Evolutionary conservation across 2,797 vertebrate species (phyloP), one percentile per base, ranked within the genome.

Genomic region (Anguilla anguilla): DNA sequence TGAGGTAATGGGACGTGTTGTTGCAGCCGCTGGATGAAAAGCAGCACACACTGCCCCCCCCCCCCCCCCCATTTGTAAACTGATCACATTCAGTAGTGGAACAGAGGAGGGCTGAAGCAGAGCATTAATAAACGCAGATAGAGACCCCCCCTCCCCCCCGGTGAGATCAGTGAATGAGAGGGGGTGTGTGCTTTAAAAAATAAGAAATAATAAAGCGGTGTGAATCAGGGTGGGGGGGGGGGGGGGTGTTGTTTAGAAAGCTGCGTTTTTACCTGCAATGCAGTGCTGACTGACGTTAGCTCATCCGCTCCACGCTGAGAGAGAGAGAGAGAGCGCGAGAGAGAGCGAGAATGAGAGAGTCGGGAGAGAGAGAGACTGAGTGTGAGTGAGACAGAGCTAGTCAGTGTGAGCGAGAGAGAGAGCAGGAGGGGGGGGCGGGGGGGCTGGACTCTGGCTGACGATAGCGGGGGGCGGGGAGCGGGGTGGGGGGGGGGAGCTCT

Each of bases 261-360:
- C 74, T 94, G 93, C 92, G 85, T 93, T 91, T 92, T 95, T 92
- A 97, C 97, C 97, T 98, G 97, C 97, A 98, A 96, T 98, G 97
- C 97, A 97, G 97, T 97, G 96, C 95, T 95, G 91, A 89, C 89
- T 94, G 94, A 91, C 92, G 92, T 94, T 94, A 94, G 91, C 97
- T 97, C 97, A 96, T 97, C 94, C 69, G 89, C 49, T 0, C 69
- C 72, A 92, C 92, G 93, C 93, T 95, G 94, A 46, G 74, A 22
- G 74, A 79, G 74, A 3, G 69, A 74, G 85, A 51, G 81, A 55
- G 85, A 64, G 46, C 51, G n/a, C n/a, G n/a, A 35, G 35, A 35
- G 35, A 35, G 35, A 35, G 35, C 31, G 31, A 31, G 31, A 31
- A 31, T 31, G 31, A 35, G 35, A 35, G 35, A 35, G 35, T 35